Base-by-base conservation (phyloP, 2,888 invertebrate genomes). In the Spisula solida region DNA sequence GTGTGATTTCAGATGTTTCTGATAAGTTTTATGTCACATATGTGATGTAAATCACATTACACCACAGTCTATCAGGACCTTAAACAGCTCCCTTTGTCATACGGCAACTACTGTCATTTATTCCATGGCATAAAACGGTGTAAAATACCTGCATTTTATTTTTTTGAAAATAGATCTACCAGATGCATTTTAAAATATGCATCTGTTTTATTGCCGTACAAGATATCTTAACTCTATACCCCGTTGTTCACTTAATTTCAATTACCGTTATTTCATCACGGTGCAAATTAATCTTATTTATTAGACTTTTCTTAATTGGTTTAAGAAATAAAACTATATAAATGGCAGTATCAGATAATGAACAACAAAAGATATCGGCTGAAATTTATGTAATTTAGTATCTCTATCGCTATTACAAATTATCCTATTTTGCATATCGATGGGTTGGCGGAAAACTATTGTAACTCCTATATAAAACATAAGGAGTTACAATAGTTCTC, bases 311-410 rank as follows among this genome's bases (percentile, higher is more conserved):
- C 75, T 75, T 75, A 75, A 75, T 75, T 75, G 75, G 75, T 75
- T 75, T 16, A 75, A 75, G 75, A 75, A 75, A 34, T 75, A 75
- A 75, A 75, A 31, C 34, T 75, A 34, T 34, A 75, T 75, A 75
- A 75, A 75, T 75, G 0, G 29, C 12, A 10, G 25, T 75, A 75
- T 34, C 34, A 34, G 75, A 75, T 75, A 34, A 5, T 34, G 18
- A 31, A 31, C 16, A 31, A 75, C 75, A 75, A 75, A 34, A 75
- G 75, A 75, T 31, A 75, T 5, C 75, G 12, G 31, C 75, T 75
- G 34, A 75, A 75, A 75, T 75, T 75, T 34, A 75, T 75, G 75
- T 75, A 31, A 31, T 75, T 34, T 75, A 34, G 75, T 18, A 75
- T 34, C 20, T 31, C 16, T 31, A 75, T 75, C 75, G 8, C 14